Conservation (phyloP, 2,888 invertebrate genomes). For the Plebejus melissa region DNA sequence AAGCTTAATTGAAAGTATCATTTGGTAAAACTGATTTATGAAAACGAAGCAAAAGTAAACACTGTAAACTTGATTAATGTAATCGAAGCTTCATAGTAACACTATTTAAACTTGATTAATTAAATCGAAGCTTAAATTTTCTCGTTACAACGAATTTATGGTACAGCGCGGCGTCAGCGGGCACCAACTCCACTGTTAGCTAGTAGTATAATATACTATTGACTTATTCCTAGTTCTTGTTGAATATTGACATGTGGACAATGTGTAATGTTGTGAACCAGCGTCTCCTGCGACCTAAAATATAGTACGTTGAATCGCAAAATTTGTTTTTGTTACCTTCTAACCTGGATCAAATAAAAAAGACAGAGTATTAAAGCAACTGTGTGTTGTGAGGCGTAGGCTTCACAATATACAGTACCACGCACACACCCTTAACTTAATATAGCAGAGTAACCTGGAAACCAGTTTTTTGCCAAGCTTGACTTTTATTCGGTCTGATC, state of each 20-base stretch:
- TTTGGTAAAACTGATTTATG: neutral
- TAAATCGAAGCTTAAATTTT: neutral
- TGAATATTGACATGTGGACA: slow-evolving; percentile 71
- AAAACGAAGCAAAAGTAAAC: neutral
- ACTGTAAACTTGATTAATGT: neutral
- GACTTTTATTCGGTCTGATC: no score
- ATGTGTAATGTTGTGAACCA: slow-evolving; percentile 72
- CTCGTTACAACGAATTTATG: slow-evolving; percentile 1
- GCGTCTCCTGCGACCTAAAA: slow-evolving; percentile 58
- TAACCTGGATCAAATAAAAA: neutral
- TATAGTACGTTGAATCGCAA: slow-evolving; percentile 66
- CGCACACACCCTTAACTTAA: no score
- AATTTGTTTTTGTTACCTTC: slow-evolving; percentile 38
- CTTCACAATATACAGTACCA: no score
- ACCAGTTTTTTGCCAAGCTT: no score
- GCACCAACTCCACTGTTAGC: slow-evolving; percentile 66
- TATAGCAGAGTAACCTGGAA: no score
- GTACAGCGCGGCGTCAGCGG: slow-evolving; percentile 43
- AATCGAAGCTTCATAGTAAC: neutral
- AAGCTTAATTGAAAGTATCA: neutral
- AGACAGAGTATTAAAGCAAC: neutral
- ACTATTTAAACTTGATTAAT: neutral
- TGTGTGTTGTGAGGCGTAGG: no score
- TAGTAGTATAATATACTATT: slow-evolving; percentile 64
- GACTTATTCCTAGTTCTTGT: slow-evolving; percentile 76